Evolutionary conservation across 1,140 invertebrate species (phyloP).

Genomic region (Eumeta japonica): DNA sequence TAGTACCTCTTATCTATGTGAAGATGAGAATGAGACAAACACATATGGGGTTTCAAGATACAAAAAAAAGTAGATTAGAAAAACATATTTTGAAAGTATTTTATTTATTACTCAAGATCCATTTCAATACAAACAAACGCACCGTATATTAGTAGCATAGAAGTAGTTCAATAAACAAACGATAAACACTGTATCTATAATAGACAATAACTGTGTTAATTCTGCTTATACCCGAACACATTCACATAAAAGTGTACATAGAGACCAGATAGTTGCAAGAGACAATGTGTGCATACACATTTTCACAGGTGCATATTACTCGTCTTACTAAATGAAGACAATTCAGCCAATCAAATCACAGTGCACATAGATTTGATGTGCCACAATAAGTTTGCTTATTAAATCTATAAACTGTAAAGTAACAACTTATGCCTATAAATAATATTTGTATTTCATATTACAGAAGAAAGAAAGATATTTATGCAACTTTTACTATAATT

Average conservation of each 20-base stretch:
- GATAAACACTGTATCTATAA: not conserved
- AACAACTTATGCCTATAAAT: no score
- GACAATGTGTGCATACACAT: not conserved
- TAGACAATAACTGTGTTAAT: not conserved
- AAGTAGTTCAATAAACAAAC: slow-evolving; percentile 9
- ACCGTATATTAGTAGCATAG: slow-evolving; percentile 51
- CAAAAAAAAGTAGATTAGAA: not conserved
- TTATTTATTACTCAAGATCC: slow-evolving; percentile 43
- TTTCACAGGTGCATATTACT: not conserved
- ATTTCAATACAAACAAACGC: slow-evolving; percentile 46
- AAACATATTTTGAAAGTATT: slow-evolving; percentile 31
- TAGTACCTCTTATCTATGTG: no score
- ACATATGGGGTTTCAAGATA: not conserved
- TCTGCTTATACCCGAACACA: not conserved
- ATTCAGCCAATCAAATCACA: no score
- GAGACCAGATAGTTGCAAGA: not conserved
- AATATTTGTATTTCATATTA: no score
- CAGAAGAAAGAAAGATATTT: no score
- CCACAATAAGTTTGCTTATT: no score
- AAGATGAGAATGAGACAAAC: no score
- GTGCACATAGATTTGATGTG: no score
- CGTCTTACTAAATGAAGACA: not conserved
- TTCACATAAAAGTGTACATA: not conserved
- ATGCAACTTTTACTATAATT: no score
- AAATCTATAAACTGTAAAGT: no score